Base-by-base conservation (phyloP, 2,797 vertebrate species). In the Garrulus glandarius region DNA sequence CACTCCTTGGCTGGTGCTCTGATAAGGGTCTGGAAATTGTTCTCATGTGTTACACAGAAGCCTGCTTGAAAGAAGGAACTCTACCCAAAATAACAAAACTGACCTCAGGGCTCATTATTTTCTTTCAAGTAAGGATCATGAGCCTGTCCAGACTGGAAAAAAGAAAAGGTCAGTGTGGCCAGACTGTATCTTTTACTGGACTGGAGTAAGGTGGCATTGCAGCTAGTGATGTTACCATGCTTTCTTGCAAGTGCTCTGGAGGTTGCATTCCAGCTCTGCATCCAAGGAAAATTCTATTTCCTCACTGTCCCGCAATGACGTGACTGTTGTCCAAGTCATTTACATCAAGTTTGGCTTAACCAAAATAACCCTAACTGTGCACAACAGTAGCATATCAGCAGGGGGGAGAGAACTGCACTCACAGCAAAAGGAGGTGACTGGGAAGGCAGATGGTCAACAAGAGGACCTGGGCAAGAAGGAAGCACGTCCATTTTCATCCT, bases 1-100 rank as follows among this genome's bases (percentile, higher is more conserved):
- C 96, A n/a, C 95, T 94, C 94, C 96, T 98, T 97, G 97, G 95
- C 97, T 98, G 96, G 90, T 92, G 96, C 88, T 49, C 92, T 96
- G 98, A 98, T 98, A 98, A 98, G 97, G 94, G 83, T 79, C 87
- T 89, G 95, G 95, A 98, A 98, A 97, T 95, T 97, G 95, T 96
- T 97, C 96, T 98, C 79, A 46, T 96, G 95, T 85, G 78, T 71
- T 97, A 69, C 90, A 95, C 82, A 96, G 93, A 92, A 97, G 83
- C 86, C 80, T 1, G 47, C 76, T 78, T 89, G 84, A 96, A 96
- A 96, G 93, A 96, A 97, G 77, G 85, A 93, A 75, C 93, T 96
- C 59, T 76, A 92, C 80, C 47, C 79, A 91, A 91, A 96, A 95
- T 64, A 97, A 87, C 74, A 90, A 92, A 89, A 78, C 30, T 88